A percentile compares a stretch with the other conserved stretches of the same genome.
phyloP scores from a whole-genome alignment of 2,888 invertebrate species.

The Clepsis dumicolana region DNA sequence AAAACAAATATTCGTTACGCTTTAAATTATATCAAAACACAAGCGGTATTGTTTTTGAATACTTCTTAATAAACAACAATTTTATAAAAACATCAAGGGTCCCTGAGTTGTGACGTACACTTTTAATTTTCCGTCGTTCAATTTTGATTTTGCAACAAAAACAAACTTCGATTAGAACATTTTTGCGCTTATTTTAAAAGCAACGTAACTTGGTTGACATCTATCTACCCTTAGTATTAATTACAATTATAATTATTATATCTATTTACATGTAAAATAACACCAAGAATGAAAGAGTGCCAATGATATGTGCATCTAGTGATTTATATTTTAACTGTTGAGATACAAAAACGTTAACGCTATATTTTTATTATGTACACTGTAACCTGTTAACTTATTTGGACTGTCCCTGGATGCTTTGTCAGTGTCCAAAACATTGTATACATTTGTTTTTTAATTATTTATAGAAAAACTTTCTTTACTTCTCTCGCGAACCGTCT shows the following conservation, averaged over 20 bases:
- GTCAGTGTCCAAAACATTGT: conserved; percentile 24
- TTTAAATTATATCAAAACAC: conserved; percentile 12
- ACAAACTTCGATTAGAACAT: conserved; percentile 15
- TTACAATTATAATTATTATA: conserved; percentile 47
- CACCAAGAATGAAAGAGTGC: conserved; percentile 83
- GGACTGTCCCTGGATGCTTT: conserved; percentile 50
- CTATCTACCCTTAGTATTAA: conserved; percentile 52
- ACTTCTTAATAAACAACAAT: conserved; percentile 29
- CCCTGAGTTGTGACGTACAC: conserved; percentile 46
- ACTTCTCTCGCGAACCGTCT: no score
- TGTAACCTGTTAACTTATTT: conserved; percentile 55
- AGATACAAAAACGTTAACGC: conserved; percentile 78
- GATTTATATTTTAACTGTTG: conserved; percentile 60
- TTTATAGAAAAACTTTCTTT: no score
- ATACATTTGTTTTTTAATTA: not conserved
- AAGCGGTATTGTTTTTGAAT: conserved; percentile 15
- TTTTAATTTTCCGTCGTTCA: conserved; percentile 30
- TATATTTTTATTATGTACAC: conserved; percentile 66
- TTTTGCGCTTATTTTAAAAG: conserved; percentile 56
- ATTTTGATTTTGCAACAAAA: conserved; percentile 32
- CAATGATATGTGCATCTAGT: conserved; percentile 83
- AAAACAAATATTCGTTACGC: conserved; percentile 24
- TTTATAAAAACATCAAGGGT: conserved; percentile 45
- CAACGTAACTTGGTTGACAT: conserved; percentile 54
- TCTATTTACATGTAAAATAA: conserved; percentile 64